Evolutionary conservation across 2,888 invertebrate genomes (phyloP), one percentile per base, ranked within the genome.

Genomic region (Acrobasis repandana): DNA sequence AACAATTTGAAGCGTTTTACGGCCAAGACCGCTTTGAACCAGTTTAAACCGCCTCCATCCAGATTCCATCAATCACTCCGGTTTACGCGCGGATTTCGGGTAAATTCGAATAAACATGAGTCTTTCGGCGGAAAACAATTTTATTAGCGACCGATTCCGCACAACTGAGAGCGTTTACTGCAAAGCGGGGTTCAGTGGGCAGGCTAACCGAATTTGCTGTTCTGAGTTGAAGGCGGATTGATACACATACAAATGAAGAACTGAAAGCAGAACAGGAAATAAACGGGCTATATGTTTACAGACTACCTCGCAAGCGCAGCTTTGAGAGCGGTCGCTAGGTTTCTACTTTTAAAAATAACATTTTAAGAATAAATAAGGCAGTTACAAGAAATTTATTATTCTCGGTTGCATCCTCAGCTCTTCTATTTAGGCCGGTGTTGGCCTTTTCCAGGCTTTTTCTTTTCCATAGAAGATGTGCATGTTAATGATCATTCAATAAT

Each of bases 91-190:
- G 38, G 11, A 38, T 54, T 54, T 38, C 54, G 54, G 54, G 54
- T 54, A 54, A 38, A 54, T 38, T 36, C 57, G 57, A 57, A 57
- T 57, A 57, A 57, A 57, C 57, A 57, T 48, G 34, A 47, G 57
- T 57, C 33, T 57, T 48, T 57, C 48, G 57, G 49, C 49, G 49
- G 49, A 58, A 58, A 58, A 58, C 58, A 58, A 58, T 58, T 58
- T 58, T 58, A 58, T 58, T 58, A 58, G 58, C 58, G 16, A 48
- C 8, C 58, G 38, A 38, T 58, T 50, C 58, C 28, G 20, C 18
- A 14, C 49, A 20, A 58, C 58, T 49, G 49, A 34, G 49, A 36
- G 38, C 58, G 58, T 49, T 58, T 58, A 49, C 54, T 10, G 54
- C 36, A 20, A 54, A 54, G 43, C 54, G 18, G 52, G 36, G 20